Conservation (phyloP, 2,113 vertebrate genomes). For the Felis catus region DNA sequence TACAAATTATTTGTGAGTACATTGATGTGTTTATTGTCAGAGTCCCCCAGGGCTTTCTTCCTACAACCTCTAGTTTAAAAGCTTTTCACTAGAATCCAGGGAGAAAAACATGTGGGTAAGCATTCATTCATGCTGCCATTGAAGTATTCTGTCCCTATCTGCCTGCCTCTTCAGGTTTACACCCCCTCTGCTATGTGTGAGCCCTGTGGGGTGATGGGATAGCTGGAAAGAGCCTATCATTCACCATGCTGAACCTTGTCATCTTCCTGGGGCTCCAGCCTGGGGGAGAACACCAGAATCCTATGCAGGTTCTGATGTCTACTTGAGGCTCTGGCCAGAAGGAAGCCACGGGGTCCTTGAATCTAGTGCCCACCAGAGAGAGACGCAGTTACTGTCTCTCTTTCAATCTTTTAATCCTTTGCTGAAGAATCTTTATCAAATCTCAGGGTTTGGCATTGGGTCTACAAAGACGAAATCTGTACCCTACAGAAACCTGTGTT, state of each 20-base stretch:
- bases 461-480: neutral
- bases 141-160: neutral
- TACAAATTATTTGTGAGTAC: neutral
- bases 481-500: neutral
- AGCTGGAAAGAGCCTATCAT: neutral
- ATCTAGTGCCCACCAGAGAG: neutral
- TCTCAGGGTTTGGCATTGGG: neutral
- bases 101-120: neutral
- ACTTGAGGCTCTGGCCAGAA: neutral
- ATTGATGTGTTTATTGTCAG: neutral
- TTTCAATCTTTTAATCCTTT: neutral
- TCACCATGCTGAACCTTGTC: neutral
- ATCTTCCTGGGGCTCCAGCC: neutral
- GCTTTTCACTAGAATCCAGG: neutral
- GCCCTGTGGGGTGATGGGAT: neutral
- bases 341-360: neutral
- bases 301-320: neutral
- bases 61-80: neutral
- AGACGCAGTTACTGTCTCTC: neutral
- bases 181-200: rapidly evolving
- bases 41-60: neutral
- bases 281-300: neutral
- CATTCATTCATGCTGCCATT: neutral
- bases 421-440: neutral
- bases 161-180: too few species aligned